phyloP scores from a whole-genome alignment of 2,113 vertebrate species.

The Chaetodon trifascialis region DNA sequence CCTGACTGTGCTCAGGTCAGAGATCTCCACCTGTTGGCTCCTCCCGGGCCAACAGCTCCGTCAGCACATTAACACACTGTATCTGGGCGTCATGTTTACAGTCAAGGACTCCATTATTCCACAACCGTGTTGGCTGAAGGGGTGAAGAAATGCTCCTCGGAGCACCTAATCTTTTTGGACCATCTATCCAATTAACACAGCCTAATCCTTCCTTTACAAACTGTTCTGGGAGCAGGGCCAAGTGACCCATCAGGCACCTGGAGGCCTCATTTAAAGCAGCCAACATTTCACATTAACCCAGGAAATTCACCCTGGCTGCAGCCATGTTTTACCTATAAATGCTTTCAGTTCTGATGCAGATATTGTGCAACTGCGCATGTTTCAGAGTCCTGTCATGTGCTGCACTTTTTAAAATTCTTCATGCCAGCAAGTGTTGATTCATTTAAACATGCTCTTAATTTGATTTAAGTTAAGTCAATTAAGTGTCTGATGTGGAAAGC shows the following conservation, averaged over 20 bases:
- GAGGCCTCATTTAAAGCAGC: conserved; percentile 36
- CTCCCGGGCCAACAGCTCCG: conserved; percentile 31
- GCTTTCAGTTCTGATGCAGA: background rate
- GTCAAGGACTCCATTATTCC: conserved; percentile 46
- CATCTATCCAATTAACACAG: conserved; percentile 76
- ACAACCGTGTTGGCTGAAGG: background rate
- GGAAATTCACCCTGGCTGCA: conserved; percentile 23
- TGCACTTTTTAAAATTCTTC: background rate
- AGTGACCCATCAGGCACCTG: conserved; percentile 44
- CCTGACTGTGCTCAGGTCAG: conserved; percentile 5
- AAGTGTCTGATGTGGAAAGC: background rate
- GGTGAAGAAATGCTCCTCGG: conserved; percentile 43
- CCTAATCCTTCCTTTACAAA: conserved; percentile 76
- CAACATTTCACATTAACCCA: conserved; percentile 17
- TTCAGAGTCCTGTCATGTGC: conserved; percentile 8
- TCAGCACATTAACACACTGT: conserved; percentile 59
- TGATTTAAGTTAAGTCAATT: background rate
- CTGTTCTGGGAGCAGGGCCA: conserved; percentile 68
- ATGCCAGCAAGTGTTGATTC: background rate
- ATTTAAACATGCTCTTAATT: background rate
- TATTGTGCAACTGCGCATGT: background rate
- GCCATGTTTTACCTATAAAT: background rate
- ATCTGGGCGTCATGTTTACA: conserved; percentile 50
- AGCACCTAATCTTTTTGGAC: conserved; percentile 71
- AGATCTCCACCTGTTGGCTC: background rate